Evolutionary conservation across 2,888 invertebrate species (phyloP), one percentile per base, ranked within the genome.

Genomic region (Eristalis pertinax): DNA sequence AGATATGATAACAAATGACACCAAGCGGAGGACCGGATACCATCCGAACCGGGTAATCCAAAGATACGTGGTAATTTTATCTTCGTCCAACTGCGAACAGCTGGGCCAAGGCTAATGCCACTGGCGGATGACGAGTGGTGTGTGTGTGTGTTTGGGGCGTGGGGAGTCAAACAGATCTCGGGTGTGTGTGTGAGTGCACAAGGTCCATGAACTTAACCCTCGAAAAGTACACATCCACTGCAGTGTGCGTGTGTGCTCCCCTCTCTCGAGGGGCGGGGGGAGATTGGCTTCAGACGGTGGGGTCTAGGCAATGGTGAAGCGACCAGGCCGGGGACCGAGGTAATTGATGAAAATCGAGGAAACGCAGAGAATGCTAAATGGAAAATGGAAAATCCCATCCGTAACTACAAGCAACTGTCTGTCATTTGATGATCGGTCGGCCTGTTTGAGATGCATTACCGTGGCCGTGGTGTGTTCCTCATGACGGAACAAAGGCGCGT

Each of bases 191-290:
- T 69, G n/a, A 29, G 38, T 62, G 43, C 65, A 19, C 13, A 26
- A 62, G 64, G 85, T 85, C 82, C 82, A 85, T 67, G 86, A 86
- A 86, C 86, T 77, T 86, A 78, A 86, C 83, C 86, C 86, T 83
- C 83, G 62, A 85, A 77, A 81, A 35, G 58, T 82, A 50, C 63
- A 69, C 56, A 56, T 43, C 43, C 74, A 38, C 24, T 8, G 50
- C 8, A 19, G 19, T 19, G 50, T 50, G 50, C 50, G 50, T 50
- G 50, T 50, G 50, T 50, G 50, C 60, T n/a, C n/a, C n/a, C 26
- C 60, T 13, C 4, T 60, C 24, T 60, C 60, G 13, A 43, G 70
- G 62, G n/a, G n/a, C n/a, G n/a, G n/a, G n/a, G 43, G 72, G 82
- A 86, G 82, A 82, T 82, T 78, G 77, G 26, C 77, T 75, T 70